Evolutionary conservation across 1,140 invertebrate genomes (phyloP).

Genomic region (Trichonephila clavata): DNA sequence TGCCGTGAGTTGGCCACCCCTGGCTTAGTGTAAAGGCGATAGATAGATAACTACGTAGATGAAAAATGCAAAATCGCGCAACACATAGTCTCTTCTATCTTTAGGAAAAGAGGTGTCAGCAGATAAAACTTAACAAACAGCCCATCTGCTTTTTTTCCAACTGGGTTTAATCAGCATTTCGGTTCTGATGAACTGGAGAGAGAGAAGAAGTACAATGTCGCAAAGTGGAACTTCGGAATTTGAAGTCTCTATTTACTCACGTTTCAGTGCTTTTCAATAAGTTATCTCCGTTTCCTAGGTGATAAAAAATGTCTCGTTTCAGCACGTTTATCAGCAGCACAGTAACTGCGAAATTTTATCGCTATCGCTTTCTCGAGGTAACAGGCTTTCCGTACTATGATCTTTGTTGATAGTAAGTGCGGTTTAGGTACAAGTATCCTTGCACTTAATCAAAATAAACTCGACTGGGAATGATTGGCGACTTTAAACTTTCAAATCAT

Average conservation of each 20-base stretch:
- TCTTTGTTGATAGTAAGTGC: neutral
- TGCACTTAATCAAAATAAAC: neutral
- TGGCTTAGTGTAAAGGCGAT: too few species aligned
- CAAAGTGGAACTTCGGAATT: slow-evolving; percentile 52
- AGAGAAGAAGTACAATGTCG: slow-evolving; percentile 39
- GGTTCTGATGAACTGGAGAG: slow-evolving; percentile 12
- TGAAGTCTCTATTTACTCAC: slow-evolving; percentile 54
- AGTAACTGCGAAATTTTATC: neutral
- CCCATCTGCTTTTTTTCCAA: neutral
- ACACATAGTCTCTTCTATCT: too few species aligned
- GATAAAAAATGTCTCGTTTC: slow-evolving; percentile 11
- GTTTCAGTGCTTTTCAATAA: neutral
- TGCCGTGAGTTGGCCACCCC: too few species aligned
- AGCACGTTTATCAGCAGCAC: neutral
- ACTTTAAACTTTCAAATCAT: neutral
- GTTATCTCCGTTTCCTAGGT: slow-evolving; percentile 16
- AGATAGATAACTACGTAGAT: too few species aligned
- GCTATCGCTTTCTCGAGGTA: neutral
- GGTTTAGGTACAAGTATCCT: neutral
- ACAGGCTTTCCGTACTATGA: slow-evolving; percentile 26
- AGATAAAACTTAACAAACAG: neutral
- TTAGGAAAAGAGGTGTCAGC: too few species aligned
- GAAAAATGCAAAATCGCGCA: too few species aligned
- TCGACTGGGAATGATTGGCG: neutral
- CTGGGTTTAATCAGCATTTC: slow-evolving; percentile 28